These are phyloP conservation scores for Ricordea florida DNA, from an alignment of 92 coral and sea anemone genomes.

Conservation along the genomic window DNA sequence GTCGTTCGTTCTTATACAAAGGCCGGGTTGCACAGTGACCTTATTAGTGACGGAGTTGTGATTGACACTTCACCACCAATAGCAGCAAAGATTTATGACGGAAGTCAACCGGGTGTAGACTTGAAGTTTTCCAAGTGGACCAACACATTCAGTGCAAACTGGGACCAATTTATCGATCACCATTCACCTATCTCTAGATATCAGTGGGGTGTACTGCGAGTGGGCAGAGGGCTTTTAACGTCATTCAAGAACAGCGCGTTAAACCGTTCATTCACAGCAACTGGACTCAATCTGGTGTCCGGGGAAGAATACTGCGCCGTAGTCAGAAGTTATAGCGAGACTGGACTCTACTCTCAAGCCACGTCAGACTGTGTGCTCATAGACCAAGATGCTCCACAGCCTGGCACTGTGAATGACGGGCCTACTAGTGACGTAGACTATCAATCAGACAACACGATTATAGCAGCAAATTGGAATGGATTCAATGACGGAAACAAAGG, in stretches of 20 bases:
- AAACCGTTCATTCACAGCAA: slow-evolving; percentile 49
- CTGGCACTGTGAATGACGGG: slow-evolving; percentile 90
- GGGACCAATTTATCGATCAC: slow-evolving; percentile 80
- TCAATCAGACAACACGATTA: slow-evolving; percentile 66
- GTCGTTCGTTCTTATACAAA: slow-evolving; percentile 73
- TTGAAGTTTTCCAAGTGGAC: slow-evolving; percentile 96
- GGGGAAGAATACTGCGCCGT: slow-evolving; percentile 86
- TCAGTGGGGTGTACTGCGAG: slow-evolving; percentile 75
- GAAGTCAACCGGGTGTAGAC: too few relatives aligned
- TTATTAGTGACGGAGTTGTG: slow-evolving; percentile 76
- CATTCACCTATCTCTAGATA: slow-evolving; percentile 78
- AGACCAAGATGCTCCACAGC: slow-evolving; percentile 91
- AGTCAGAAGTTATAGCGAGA: slow-evolving; percentile 84
- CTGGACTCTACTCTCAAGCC: slow-evolving; percentile 76
- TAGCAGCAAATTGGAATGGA: slow-evolving; percentile 87
- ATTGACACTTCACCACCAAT: slow-evolving; percentile 79
- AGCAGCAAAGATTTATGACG: slow-evolving; percentile 75
- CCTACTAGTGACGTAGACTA: slow-evolving; percentile 70
- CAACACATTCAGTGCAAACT: slow-evolving; percentile 70
- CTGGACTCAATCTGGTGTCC: slow-evolving; percentile 74
- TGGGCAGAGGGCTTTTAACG: slow-evolving; percentile 69
- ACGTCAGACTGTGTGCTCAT: slow-evolving; percentile 84
- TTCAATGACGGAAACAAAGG: slow-evolving; percentile 86
- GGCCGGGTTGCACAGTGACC: slow-evolving; percentile 79
- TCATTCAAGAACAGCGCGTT: slow-evolving; percentile 53